Base-by-base conservation (phyloP, 2,113 vertebrate genomes). In the Petrocephalus zakoni region DNA sequence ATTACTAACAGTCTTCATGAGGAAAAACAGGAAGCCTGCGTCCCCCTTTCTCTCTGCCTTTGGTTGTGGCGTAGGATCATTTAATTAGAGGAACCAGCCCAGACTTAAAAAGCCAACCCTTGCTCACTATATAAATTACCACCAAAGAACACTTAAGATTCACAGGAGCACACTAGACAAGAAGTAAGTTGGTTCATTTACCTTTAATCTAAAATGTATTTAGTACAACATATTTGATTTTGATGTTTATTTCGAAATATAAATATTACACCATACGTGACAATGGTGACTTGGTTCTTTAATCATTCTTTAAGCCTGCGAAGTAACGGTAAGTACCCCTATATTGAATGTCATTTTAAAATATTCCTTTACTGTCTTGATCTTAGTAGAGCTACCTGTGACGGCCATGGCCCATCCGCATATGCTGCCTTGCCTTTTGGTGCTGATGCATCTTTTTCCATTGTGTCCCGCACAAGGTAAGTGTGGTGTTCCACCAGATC, bases 381-480 rank as follows among this genome's bases (percentile, higher is more conserved):
- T 55, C 34, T 25, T 68, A n/a, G 49, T 13, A 10, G 19, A 22
- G 75, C 42, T 22, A 81, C 1, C 19, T 64, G 13, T 47, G 37
- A 4, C 56, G 11, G 58, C 82, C 49, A 92, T 91, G 91, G 53
- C 52, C 5, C 78, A 51, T 52, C 85, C 56, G n/a, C 17, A 61
- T 25, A 17, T 47, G 49, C 52, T 61, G 58, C 84, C 42, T 42
- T 55, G 89, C 22, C 61, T 91, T 72, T 84, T 92, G 88, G 78
- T 90, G 29, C 88, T 91, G 19, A 85, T 25, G 0, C 91, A 46
- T 61, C 22, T 89, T 25, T 51, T 89, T 52, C 72, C 90, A 10
- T 83, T 87, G 34, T 90, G 42, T 72, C 87, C 88, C 34, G 49
- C 89, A 86, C 89, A 91, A 82, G 81, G 92, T 93, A 61, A 93